Base-by-base conservation (phyloP, 2,113 vertebrate species). In the Microtus richardsoni region DNA sequence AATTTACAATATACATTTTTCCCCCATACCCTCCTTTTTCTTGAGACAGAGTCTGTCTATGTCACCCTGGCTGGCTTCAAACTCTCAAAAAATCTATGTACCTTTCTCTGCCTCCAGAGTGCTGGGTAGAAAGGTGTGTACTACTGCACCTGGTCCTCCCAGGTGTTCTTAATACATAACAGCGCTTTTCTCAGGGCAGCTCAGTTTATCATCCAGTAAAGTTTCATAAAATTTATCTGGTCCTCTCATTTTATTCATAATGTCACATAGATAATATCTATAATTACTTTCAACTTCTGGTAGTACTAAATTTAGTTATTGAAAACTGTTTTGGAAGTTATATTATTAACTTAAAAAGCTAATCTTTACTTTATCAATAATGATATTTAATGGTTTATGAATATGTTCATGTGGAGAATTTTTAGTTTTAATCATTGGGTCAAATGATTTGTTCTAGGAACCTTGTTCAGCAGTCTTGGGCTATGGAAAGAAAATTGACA, bases 401-500 rank as follows among this genome's bases (percentile, higher is more conserved):
- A 21, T 77, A 91, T 11, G 79, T 94, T 89, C 90, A 52, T 95
- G 16, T 93, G 24, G 77, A 74, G 41, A 91, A 41, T 7, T 94
- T 94, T 92, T 49, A 71, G 13, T 71, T 89, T 92, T 95, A 88
- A 91, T 89, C 33, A 64, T 86, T 88, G 75, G 87, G 41, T 92
- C 52, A 95, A 64, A 73, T 79, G 88, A 90, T 66, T 71, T 92
- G 0, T 95, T 94, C 88, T 95, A 99, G 99, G 99, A 99, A 98
- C 99, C 99, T 11, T 99, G 99, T 97, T 99, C 99, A 49, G 99
- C 99, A 0, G 97, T 99, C 30, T 97, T 99, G 82, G 99, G 99
- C 80, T 99, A 98, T 70, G 99, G 99, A 79, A 99, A 99, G 96
- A 99, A 99, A 98, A 98, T 99, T 3, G 99, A 99, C 98, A 99